phyloP scores from a whole-genome alignment of 1,140 invertebrate species.

The Tenebrio molitor region DNA sequence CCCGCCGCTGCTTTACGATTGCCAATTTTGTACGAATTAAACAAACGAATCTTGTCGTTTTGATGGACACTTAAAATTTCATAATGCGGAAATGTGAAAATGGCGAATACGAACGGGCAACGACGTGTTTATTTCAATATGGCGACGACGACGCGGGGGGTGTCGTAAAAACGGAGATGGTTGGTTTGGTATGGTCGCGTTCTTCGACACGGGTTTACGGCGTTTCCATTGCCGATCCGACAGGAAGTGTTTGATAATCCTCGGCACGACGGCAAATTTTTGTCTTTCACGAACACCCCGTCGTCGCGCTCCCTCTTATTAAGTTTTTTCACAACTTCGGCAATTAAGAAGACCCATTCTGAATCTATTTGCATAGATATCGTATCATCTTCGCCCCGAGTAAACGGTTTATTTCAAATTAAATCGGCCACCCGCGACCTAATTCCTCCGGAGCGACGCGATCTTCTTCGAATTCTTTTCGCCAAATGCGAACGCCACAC shows the following conservation, averaged over 20 bases:
- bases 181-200: no score
- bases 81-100: conserved; percentile 8
- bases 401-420: conserved; percentile 19
- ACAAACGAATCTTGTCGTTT: conserved; percentile 3
- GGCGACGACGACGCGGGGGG: background rate
- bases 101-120: conserved; percentile 7
- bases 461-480: no score
- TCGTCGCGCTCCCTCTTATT: no score
- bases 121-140: conserved; percentile 23
- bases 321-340: background rate
- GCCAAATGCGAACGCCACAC: no score
- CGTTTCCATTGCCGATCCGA: background rate
- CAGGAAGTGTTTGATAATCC: conserved; percentile 3
- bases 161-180: conserved; percentile 13
- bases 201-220: background rate
- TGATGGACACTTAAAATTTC: conserved; percentile 8
- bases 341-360: background rate
- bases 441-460: no score
- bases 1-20: no score
- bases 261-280: background rate
- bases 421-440: conserved; percentile 2
- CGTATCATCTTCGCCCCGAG: conserved; percentile 8
- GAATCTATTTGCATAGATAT: conserved; percentile 16
- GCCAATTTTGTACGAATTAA: conserved; percentile 2
- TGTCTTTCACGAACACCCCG: no score